Base-by-base conservation (phyloP, 2,888 invertebrate genomes). In the Lasioglossum malachurum region DNA sequence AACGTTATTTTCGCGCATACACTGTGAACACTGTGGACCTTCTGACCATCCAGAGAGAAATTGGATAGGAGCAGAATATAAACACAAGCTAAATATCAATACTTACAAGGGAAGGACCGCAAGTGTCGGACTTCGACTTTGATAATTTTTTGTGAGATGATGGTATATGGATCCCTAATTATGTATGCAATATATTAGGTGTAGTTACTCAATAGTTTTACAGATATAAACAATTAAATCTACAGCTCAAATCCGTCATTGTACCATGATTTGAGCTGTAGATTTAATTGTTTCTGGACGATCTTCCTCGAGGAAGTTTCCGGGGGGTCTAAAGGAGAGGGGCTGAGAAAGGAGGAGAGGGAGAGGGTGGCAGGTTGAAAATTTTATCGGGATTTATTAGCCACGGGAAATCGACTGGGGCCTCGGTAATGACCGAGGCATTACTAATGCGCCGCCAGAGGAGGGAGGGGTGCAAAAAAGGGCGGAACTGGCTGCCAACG, bases 341-440 rank as follows among this genome's bases (percentile, higher is more conserved):
- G n/a, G 60, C 2, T 2, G 27, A 60, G 60, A 4, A 27, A 14
- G 27, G 14, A 5, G 60, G 27, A 2, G 5, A 2, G 19, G 53
- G 35, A 38, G 41, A 41, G 35, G 23, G 19, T 44, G 71, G 38
- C 14, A n/a, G 84, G 60, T 81, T 91, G 88, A 89, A 91, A 93
- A 93, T 93, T 92, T 93, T 90, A 92, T 92, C 91, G 91, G 90
- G 92, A 92, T 93, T 93, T 93, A 93, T 93, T 91, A 92, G 91
- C 91, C 89, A 87, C 90, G 93, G 91, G 89, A 94, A 94, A 94
- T 93, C 88, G 92, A 90, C 91, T 93, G 89, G 89, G 84, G 60
- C 27, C 88, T 89, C 91, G 49, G 91, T 94, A 94, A 94, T 93
- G 93, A 92, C 92, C 92, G 91, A 90, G 91, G 91, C 92, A 93